Evolutionary conservation across 2,888 invertebrate genomes (phyloP).

Genomic region (Watsonalla binaria): DNA sequence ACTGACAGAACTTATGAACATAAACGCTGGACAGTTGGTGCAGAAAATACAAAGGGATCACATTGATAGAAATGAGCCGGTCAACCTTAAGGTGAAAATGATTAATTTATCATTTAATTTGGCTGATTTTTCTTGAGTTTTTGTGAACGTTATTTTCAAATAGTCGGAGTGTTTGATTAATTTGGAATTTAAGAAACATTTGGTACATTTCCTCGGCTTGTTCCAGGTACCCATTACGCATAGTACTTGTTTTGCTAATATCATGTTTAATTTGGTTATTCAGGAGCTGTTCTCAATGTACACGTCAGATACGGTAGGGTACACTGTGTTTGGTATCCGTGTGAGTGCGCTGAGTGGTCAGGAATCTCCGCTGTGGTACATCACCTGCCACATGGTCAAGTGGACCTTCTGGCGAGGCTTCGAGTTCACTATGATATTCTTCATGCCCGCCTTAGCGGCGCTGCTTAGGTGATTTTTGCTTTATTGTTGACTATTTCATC

Average conservation of each 20-base stretch:
- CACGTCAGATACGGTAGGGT: conserved; percentile 59
- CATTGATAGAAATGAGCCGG: conserved; percentile 36
- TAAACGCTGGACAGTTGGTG: conserved; percentile 47
- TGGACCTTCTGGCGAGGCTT: conserved; percentile 59
- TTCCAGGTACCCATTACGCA: background rate
- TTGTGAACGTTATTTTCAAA: too few relatives aligned
- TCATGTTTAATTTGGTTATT: conserved; percentile 3
- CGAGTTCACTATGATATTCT: conserved; percentile 52
- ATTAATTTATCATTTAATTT: too few relatives aligned
- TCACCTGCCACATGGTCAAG: conserved; percentile 57
- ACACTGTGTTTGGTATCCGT: conserved; percentile 53
- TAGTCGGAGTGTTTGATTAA: too few relatives aligned
- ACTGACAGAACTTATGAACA: conserved; percentile 57
- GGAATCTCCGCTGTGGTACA: conserved; percentile 54
- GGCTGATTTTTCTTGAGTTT: too few relatives aligned
- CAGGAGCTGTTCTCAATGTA: conserved; percentile 63
- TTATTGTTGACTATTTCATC: too few relatives aligned
- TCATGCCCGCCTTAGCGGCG: conserved; percentile 45
- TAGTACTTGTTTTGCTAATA: background rate
- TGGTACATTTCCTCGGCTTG: background rate
- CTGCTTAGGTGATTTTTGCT: conserved; percentile 34
- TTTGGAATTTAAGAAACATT: too few relatives aligned
- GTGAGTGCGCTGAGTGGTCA: conserved; percentile 47
- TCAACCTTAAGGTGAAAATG: conserved; percentile 48
- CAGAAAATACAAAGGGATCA: conserved; percentile 46